These are phyloP conservation scores for Ditula angustiorana DNA, from an alignment of 2,888 invertebrate genomes.

Conservation along the genomic window DNA sequence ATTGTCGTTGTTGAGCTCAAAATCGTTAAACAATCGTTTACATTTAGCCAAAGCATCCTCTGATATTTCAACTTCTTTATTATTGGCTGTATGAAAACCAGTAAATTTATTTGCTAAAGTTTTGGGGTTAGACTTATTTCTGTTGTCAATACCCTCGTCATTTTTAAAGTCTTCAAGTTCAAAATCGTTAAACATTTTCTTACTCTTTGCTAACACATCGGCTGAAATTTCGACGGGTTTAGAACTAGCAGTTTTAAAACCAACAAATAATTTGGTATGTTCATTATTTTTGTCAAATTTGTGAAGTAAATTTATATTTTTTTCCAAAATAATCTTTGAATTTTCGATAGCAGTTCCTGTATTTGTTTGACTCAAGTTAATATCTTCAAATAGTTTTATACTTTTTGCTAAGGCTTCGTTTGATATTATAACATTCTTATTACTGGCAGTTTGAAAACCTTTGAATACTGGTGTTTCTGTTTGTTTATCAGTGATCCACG, in stretches of 20 bases:
- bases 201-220: slow-evolving; percentile 52
- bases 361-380: slow-evolving; percentile 33
- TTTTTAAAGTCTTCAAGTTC: slow-evolving; percentile 12
- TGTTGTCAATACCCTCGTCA: neutral
- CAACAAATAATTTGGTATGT: neutral
- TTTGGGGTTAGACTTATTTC: neutral
- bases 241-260: slow-evolving; percentile 14
- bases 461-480: slow-evolving; percentile 19
- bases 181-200: slow-evolving; percentile 53
- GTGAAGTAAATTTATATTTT: too few species aligned
- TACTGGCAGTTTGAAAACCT: slow-evolving; percentile 57
- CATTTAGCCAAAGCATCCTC: slow-evolving; percentile 7
- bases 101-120: neutral
- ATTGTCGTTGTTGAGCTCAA: neutral
- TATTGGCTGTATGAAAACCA: slow-evolving; percentile 36
- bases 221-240: slow-evolving; percentile 43
- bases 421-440: slow-evolving; percentile 54
- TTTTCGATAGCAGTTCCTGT: neutral
- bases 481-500: neutral
- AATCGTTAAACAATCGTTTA: neutral
- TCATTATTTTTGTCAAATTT: neutral
- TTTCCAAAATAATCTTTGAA: neutral
- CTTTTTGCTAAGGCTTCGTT: slow-evolving; percentile 56
- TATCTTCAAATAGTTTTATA: slow-evolving; percentile 57
- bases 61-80: slow-evolving; percentile 6